A percentile compares a stretch with the other conserved stretches of the same genome.
Evolutionary conservation across 2,888 invertebrate species (phyloP).

Genomic region (Conomelus anceps): DNA sequence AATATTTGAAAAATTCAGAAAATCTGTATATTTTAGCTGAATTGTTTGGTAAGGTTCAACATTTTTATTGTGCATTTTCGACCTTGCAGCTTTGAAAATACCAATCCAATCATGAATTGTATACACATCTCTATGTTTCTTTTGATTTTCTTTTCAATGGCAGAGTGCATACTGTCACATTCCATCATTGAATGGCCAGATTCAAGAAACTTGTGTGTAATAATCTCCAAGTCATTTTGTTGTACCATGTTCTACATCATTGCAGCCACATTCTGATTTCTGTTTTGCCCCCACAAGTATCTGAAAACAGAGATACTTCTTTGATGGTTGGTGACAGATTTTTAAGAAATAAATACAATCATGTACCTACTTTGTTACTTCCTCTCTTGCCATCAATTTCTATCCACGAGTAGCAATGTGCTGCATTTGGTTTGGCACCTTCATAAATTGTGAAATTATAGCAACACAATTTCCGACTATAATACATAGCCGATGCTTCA

Average conservation of each 20-base stretch:
- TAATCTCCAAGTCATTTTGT: conserved; percentile 28
- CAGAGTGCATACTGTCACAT: conserved; percentile 34
- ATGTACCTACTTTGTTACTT: conserved; percentile 36
- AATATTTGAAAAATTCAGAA: conserved; percentile 27
- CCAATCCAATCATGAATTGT: conserved; percentile 32
- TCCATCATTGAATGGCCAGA: conserved; percentile 35
- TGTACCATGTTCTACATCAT: conserved; percentile 30
- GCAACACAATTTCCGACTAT: conserved; percentile 35
- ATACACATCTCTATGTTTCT: conserved; percentile 30
- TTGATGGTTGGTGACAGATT: conserved; percentile 3
- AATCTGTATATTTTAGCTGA: conserved; percentile 28
- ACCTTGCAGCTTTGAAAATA: conserved; percentile 29
- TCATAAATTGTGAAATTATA: conserved; percentile 39
- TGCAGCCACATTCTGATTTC: conserved; percentile 25
- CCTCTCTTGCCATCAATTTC: conserved; percentile 37
- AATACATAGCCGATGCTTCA: conserved; percentile 22
- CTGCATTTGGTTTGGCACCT: conserved; percentile 34
- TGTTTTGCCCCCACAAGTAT: conserved; percentile 15
- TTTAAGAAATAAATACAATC: conserved; percentile 28
- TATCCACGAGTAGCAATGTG: conserved; percentile 36
- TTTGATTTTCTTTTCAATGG: conserved; percentile 32
- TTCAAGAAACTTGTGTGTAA: conserved; percentile 35
- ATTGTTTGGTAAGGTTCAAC: conserved; percentile 25
- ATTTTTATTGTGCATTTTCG: conserved; percentile 28
- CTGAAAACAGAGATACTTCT: conserved; percentile 18